These are phyloP conservation scores for Drosophila fungiperda DNA, from an alignment of 2,888 invertebrate genomes.

Conservation along the genomic window DNA sequence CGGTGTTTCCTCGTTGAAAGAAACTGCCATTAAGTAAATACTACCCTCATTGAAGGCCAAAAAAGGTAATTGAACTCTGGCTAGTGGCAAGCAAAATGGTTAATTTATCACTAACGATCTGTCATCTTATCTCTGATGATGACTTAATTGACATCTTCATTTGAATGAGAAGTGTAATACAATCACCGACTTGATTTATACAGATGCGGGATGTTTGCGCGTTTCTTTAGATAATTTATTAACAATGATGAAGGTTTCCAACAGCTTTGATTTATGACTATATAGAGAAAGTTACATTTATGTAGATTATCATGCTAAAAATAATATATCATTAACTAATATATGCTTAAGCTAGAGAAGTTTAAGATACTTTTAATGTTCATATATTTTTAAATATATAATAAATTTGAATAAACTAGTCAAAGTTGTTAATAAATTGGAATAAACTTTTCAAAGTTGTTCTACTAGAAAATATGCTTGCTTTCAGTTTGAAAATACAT, in stretches of 20 bases:
- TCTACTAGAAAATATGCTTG: neutral
- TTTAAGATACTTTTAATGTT: neutral
- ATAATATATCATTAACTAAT: neutral
- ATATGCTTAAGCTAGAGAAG: neutral
- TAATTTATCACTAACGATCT: slow-evolving; percentile 50
- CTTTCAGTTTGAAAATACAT: neutral
- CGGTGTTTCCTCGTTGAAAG: slow-evolving; percentile 16
- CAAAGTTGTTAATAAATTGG: neutral
- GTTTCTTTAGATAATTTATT: slow-evolving; percentile 12
- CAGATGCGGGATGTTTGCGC: slow-evolving; percentile 46
- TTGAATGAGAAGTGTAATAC: slow-evolving; percentile 13
- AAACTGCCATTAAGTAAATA: slow-evolving; percentile 25
- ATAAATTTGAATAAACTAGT: neutral
- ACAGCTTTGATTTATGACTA: neutral
- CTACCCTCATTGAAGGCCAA: slow-evolving; percentile 41
- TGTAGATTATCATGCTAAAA: neutral
- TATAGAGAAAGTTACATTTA: neutral
- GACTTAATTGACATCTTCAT: slow-evolving; percentile 55
- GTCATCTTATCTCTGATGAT: slow-evolving; percentile 36
- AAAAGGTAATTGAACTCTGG: slow-evolving; percentile 49
- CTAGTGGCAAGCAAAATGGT: neutral
- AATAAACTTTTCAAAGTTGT: neutral
- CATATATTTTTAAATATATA: neutral
- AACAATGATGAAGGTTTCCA: neutral
- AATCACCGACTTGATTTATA: slow-evolving; percentile 19